phyloP scores from a whole-genome alignment of 2,797 vertebrate species.

The Intellagama lesueurii region DNA sequence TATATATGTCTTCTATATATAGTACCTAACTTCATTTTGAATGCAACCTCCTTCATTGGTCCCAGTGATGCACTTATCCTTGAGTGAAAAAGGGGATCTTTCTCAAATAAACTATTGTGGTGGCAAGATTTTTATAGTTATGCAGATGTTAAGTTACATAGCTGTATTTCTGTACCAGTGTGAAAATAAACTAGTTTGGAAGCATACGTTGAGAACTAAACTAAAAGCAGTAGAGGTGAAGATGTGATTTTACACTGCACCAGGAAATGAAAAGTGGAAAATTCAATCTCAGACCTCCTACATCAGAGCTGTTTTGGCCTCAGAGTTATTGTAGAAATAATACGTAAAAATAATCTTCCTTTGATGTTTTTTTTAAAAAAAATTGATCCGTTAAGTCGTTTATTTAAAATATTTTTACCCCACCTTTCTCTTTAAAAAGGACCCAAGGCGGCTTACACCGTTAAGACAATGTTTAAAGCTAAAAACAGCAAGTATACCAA shows the following conservation, averaged over 20 bases:
- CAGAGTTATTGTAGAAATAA: not conserved
- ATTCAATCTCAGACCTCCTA: not conserved
- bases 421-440: too few species aligned
- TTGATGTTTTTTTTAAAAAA: not conserved
- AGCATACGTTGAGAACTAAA: not conserved
- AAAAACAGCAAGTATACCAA: too few species aligned
- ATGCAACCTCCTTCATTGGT: too few species aligned
- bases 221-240: not conserved
- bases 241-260: too few species aligned
- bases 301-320: not conserved
- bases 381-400: not conserved
- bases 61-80: too few species aligned
- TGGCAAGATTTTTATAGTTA: not conserved
- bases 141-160: not conserved
- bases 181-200: not conserved
- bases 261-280: not conserved
- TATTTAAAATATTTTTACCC: not conserved
- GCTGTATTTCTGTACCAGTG: not conserved
- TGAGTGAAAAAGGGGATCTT: not conserved
- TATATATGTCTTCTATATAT: too few species aligned
- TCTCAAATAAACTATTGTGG: not conserved
- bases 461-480: too few species aligned
- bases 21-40: too few species aligned
- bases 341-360: conserved; percentile 1
- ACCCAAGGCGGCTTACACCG: too few species aligned